A percentile compares a stretch with the other conserved stretches of the same genome.
phyloP scores from a whole-genome alignment of 1,140 invertebrate species.

The Radopholus similis region DNA sequence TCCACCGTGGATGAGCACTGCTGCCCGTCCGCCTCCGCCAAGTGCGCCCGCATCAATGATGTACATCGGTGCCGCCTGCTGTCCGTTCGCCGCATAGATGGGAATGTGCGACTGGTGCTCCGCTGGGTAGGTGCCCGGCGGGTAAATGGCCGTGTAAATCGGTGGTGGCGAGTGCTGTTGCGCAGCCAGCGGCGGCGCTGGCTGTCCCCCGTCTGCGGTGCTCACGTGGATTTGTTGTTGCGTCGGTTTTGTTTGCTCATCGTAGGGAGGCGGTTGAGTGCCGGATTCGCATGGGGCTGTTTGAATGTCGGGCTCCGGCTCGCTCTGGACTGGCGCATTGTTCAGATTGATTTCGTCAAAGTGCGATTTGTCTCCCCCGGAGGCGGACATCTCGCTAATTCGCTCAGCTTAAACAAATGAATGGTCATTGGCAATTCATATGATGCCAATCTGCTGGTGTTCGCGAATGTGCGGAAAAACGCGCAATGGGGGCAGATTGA shows the following conservation, averaged over 20 bases:
- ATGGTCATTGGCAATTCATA: too few relatives aligned
- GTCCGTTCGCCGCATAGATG: background rate
- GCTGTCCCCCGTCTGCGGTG: background rate
- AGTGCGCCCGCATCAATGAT: background rate
- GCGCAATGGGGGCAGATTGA: too few relatives aligned
- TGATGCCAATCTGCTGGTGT: too few relatives aligned
- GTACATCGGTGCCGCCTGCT: background rate
- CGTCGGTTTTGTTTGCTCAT: background rate
- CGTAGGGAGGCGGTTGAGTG: background rate
- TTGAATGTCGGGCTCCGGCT: background rate
- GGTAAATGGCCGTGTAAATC: constrained; percentile 6
- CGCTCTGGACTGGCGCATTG: background rate
- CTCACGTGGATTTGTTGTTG: background rate
- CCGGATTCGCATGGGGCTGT: background rate
- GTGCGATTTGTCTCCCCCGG: too few relatives aligned
- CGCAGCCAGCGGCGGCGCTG: background rate
- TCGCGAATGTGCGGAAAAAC: too few relatives aligned
- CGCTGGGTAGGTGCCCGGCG: background rate
- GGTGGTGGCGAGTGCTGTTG: constrained; percentile 13
- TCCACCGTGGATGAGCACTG: background rate
- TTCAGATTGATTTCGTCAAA: background rate
- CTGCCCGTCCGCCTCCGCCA: background rate
- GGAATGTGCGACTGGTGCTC: background rate
- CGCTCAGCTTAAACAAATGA: too few relatives aligned
- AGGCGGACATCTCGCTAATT: too few relatives aligned